These are phyloP conservation scores for Ditula angustiorana DNA, from an alignment of 2,888 invertebrate genomes.

Conservation along the genomic window DNA sequence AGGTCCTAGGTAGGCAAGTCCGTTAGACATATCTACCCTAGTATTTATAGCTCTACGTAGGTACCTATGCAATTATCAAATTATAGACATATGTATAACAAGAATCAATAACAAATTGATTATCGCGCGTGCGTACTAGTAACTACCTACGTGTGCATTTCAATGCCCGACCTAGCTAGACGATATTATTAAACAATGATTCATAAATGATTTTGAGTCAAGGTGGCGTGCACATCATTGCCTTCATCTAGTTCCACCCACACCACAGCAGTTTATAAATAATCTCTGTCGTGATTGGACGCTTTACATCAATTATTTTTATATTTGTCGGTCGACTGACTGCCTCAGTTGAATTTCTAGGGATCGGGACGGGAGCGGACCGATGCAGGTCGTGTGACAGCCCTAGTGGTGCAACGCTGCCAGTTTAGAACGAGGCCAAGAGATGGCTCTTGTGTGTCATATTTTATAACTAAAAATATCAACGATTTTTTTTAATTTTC, in stretches of 20 bases:
- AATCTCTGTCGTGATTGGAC: conserved; percentile 49
- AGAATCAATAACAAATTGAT: conserved; percentile 3
- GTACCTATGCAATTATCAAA: neutral
- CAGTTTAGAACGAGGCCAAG: neutral
- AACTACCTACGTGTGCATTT: conserved; percentile 7
- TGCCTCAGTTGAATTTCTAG: conserved; percentile 12
- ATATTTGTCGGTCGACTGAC: conserved; percentile 11
- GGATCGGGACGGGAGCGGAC: neutral
- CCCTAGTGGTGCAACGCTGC: conserved; percentile 4
- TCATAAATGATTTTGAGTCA: conserved; percentile 35
- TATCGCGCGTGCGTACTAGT: neutral
- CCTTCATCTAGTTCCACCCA: conserved; percentile 16
- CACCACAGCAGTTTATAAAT: conserved; percentile 48
- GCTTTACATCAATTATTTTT: conserved; percentile 36
- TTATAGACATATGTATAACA: neutral
- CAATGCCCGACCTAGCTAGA: conserved; percentile 25
- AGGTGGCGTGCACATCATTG: conserved; percentile 33
- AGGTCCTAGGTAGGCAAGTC: too few species aligned
- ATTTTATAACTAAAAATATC: neutral
- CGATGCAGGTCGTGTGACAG: conserved; percentile 3
- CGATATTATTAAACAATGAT: conserved; percentile 18
- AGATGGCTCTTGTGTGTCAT: conserved; percentile 18
- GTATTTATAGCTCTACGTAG: too few species aligned
- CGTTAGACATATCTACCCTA: too few species aligned
- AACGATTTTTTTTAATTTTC: neutral